Base-by-base conservation (phyloP, 2,113 vertebrate species). In the Aphelocoma coerulescens region DNA sequence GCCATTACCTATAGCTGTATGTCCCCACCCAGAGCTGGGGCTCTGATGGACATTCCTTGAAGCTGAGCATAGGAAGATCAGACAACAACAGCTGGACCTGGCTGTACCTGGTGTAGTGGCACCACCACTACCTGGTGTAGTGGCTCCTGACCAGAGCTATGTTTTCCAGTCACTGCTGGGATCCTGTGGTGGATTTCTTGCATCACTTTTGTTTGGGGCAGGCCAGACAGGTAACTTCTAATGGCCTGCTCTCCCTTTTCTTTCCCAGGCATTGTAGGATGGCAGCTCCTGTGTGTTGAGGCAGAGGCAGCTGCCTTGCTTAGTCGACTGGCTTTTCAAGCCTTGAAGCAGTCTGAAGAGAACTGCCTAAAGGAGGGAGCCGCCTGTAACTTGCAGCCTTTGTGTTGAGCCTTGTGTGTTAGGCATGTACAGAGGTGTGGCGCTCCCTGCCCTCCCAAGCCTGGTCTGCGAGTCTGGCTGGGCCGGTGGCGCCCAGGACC, bases 401-500 rank as follows among this genome's bases (percentile, higher is more conserved):
- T 54, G 15, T 52, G 46, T 4, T 19, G 19, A 89, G 51, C 11
- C 23, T 49, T 63, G 43, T 27, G 66, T 11, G 48, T 63, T 62
- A 35, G 27, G 28, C 33, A 19, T 7, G 28, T 23, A 8, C 23
- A 18, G 41, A 39, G 33, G 2, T 14, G 33, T 15, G 52, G 33
- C 1, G 3, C 35, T 89, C 35, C 18, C 13, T 52, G 51, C 22
- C 30, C 35, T 27, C 22, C 44, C 55, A 24, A 49, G 61, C 30
- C 18, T 19, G 49, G 12, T 35, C 54, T 71, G 19, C 11, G 39
- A 73, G 65, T 37, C 41, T 27, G 24, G 6, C 44, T 37, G 37
- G 14, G 46, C 30, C 66, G 84, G 63, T 75, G 39, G 14, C n/a
- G 24, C 1, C 16, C 22, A 9, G 0, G 0, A 61, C 19, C 30